Percentiles rank a stretch among this genome's conserved stretches.
Evolutionary conservation across 2,113 vertebrate species (phyloP).

Genomic region (Trichomycterus rosablanca): DNA sequence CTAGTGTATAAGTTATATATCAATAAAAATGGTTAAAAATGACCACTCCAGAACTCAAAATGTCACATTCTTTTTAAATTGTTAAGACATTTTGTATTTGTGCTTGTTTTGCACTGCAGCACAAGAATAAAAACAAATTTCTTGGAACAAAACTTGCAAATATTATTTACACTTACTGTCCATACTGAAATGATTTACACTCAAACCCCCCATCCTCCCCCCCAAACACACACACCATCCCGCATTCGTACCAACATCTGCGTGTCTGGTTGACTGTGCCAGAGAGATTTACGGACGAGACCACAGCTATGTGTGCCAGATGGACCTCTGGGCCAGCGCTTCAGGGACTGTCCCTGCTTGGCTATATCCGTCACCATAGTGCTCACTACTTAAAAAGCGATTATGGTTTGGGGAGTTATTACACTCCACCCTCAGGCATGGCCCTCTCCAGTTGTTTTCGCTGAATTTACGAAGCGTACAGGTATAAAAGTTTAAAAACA

Average conservation of each 20-base stretch:
- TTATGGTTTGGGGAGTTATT: slow-evolving; percentile 49
- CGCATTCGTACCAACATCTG: background rate
- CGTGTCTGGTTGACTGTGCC: background rate
- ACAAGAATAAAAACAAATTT: slow-evolving; percentile 4
- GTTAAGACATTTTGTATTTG: background rate
- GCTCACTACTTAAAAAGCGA: slow-evolving; percentile 56
- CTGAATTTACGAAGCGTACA: slow-evolving; percentile 30
- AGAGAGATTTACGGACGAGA: slow-evolving; percentile 31
- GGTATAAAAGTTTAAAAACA: slow-evolving; percentile 35
- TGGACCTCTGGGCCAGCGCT: slow-evolving; percentile 23
- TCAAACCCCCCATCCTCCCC: too few species aligned
- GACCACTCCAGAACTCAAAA: too few species aligned
- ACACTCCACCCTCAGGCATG: slow-evolving; percentile 47
- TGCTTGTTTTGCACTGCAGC: background rate
- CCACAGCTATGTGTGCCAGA: slow-evolving; percentile 50
- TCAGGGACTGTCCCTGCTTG: slow-evolving; percentile 34
- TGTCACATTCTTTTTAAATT: too few species aligned
- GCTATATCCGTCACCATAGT: slow-evolving; percentile 50
- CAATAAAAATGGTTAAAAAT: too few species aligned
- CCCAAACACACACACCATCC: background rate
- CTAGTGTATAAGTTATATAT: too few species aligned
- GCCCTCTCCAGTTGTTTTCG: slow-evolving; percentile 13
- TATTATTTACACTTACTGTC: background rate
- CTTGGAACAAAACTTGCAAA: background rate
- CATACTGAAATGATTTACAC: background rate